Conservation (phyloP, 2,888 invertebrate species). For the Pachycephus smyrnensis region DNA sequence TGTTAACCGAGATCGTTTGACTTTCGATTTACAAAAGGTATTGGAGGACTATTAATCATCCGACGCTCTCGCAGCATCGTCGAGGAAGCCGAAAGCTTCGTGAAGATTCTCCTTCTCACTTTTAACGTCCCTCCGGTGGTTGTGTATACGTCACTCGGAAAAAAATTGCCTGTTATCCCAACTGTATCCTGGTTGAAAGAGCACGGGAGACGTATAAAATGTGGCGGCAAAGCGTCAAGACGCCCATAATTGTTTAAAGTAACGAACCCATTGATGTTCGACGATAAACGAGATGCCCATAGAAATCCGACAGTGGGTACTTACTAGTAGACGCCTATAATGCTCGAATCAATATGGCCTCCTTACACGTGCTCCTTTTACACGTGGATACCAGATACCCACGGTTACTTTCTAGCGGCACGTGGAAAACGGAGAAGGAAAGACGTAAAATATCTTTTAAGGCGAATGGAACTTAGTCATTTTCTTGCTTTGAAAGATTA, state of each 20-base stretch:
- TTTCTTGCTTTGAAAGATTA: not conserved
- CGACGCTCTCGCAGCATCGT: not conserved
- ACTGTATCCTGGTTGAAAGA: not conserved
- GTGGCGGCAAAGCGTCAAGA: not conserved
- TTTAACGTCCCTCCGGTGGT: not conserved
- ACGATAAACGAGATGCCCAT: not conserved
- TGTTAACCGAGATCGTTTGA: not conserved
- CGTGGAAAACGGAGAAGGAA: not conserved
- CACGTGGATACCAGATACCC: not conserved
- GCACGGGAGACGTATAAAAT: not conserved
- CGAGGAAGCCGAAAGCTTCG: too few relatives aligned
- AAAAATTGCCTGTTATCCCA: not conserved
- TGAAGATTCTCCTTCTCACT: too few relatives aligned
- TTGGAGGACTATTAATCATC: not conserved
- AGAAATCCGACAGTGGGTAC: not conserved
- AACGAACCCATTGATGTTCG: not conserved
- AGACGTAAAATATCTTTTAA: not conserved
- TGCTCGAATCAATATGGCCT: not conserved
- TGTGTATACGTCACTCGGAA: not conserved
- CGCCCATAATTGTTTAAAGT: not conserved
- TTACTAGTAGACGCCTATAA: not conserved
- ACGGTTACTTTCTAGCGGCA: not conserved
- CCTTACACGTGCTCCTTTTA: not conserved
- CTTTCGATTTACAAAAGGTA: not conserved
- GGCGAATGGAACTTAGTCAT: not conserved